phyloP scores from a whole-genome alignment of 2,113 vertebrate species.

The Aphelocoma coerulescens region DNA sequence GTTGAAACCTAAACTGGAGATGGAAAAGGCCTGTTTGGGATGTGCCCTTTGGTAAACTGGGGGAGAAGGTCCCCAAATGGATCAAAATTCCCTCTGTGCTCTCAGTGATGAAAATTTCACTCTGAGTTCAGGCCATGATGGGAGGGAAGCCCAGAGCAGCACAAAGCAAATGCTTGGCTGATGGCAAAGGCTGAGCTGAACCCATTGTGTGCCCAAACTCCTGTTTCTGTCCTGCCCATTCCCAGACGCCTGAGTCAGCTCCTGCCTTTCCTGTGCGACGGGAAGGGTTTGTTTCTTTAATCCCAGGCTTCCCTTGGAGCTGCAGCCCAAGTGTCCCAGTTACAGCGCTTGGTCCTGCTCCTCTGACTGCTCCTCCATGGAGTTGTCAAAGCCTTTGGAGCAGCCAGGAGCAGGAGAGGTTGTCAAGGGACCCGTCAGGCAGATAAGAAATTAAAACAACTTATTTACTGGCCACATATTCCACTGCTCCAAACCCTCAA shows the following conservation, averaged over 20 bases:
- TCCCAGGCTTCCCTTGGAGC: background rate
- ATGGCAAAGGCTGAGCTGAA: background rate
- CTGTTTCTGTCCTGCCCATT: background rate
- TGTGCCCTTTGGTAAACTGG: accelerated
- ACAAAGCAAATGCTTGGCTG: accelerated
- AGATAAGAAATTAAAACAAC: background rate
- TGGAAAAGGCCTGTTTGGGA: background rate
- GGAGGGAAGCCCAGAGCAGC: background rate
- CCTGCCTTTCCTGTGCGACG: background rate
- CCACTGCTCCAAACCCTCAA: background rate
- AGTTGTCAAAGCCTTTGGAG: accelerated
- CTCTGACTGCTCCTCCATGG: background rate
- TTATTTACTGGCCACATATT: background rate
- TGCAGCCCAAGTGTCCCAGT: background rate
- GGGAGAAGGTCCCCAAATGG: accelerated
- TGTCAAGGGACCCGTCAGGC: background rate
- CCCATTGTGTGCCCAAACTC: background rate
- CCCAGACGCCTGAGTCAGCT: background rate
- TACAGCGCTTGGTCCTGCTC: background rate
- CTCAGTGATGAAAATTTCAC: background rate
- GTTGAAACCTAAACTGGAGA: accelerated
- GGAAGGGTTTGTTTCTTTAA: background rate
- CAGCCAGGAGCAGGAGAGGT: background rate
- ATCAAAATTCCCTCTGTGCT: background rate
- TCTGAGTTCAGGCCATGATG: background rate